Evolutionary conservation across 2,888 invertebrate genomes (phyloP), one percentile per base, ranked within the genome.

Genomic region (Acrocyrtus sp.): DNA sequence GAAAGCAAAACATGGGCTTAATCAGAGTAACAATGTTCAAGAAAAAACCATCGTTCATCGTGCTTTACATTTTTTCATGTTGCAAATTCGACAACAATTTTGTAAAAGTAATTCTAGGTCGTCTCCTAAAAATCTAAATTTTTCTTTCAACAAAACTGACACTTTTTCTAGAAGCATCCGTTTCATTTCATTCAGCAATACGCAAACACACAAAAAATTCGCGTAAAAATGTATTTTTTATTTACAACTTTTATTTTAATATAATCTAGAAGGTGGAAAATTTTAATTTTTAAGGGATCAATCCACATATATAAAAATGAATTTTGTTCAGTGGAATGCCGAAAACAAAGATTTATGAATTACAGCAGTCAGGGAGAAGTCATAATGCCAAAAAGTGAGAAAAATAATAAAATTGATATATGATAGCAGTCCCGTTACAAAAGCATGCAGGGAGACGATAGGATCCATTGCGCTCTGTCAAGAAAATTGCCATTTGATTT

Each of bases 81-180:
- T 17, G 5, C 50, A 50, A 50, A 17, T 45, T 15, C 34, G 24
- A 63, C 39, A 15, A 17, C 6, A 45, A 17, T 6, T 17, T 57
- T 58, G 19, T 48, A 56, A n/a, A n/a, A n/a, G n/a, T 51, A 53
- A 26, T 22, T 70, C 22, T 63, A 57, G 70, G 70, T 70, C 70
- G 39, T 63, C 63, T 50, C 62, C 70, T 70, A 70, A 68, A 68
- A 61, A 70, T 62, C 70, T 57, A 61, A n/a, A 63, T 70, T 70
- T 70, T 62, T 68, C 50, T 56, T 62, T 67, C 67, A 41, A 39
- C 22, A 63, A 70, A 70, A 50, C 50, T 62, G 27, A 34, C 12
- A 43, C 41, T 63, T 43, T 43, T n/a, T n/a, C n/a, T n/a, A n/a
- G n/a, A n/a, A n/a, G n/a, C n/a, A n/a, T n/a, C n/a, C n/a, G n/a